A percentile compares a stretch with the other conserved stretches of the same genome.
Evolutionary conservation across 2,113 vertebrate species (phyloP).

Genomic region (Myotis yumanensis): DNA sequence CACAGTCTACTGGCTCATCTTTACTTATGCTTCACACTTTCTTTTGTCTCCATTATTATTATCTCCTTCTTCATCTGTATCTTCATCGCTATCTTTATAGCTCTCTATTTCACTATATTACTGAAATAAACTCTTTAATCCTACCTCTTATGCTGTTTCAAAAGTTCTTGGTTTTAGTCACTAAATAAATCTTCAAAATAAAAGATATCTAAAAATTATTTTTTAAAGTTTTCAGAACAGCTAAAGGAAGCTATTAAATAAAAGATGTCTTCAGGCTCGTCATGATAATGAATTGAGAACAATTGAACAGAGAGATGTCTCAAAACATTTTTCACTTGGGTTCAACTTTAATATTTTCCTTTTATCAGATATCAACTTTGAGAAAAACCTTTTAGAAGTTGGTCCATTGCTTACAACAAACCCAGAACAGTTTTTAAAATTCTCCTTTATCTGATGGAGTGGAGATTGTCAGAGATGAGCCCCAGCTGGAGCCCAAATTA

Average conservation of each 20-base stretch:
- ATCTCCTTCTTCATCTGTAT: background rate
- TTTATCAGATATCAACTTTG: slow-evolving; percentile 70
- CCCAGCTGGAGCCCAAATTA: slow-evolving; percentile 74
- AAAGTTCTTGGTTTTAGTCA: background rate
- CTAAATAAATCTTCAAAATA: slow-evolving; percentile 44
- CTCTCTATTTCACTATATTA: background rate
- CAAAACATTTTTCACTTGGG: slow-evolving; percentile 60
- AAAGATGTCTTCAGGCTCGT: background rate
- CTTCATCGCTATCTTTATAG: background rate
- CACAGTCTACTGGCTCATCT: rapidly evolving
- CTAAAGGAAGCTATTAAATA: slow-evolving; percentile 44
- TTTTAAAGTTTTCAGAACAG: slow-evolving; percentile 6
- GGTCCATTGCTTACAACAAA: slow-evolving; percentile 62
- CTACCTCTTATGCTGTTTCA: background rate
- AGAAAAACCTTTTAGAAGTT: slow-evolving; percentile 75
- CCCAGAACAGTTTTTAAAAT: slow-evolving; percentile 66
- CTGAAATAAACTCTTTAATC: background rate
- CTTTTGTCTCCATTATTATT: background rate
- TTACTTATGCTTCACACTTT: background rate
- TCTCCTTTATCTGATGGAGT: slow-evolving; percentile 76
- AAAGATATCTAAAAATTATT: background rate
- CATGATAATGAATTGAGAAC: background rate
- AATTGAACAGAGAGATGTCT: slow-evolving; percentile 4
- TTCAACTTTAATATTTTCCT: slow-evolving; percentile 70
- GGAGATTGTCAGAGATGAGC: slow-evolving; percentile 70